Evolutionary conservation across 1,140 invertebrate species (phyloP), one percentile per base, ranked within the genome.

Genomic region (Archivesica marissinica): DNA sequence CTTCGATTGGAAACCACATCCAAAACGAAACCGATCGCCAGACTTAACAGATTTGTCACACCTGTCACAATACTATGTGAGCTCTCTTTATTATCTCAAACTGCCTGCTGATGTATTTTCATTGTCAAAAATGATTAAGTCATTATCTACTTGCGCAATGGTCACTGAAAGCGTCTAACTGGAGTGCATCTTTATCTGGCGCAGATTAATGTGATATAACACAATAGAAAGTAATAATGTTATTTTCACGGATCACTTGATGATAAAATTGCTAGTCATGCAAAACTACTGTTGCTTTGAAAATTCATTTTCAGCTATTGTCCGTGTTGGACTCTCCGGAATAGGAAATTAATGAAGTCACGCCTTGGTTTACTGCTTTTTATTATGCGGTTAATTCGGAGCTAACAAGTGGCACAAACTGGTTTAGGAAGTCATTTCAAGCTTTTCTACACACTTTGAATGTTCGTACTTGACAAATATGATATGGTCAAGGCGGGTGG

Each of bases 291-390:
- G 35, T 15, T 54, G 54, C 50, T 75, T 74, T 61, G 47, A 83
- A 75, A 83, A 61, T 50, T 83, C 80, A 83, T 83, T 83, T 74
- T 83, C 80, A 50, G 68, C 70, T 39, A 41, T 83, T 83, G 54
- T 83, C 44, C 23, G 25, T 13, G 30, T n/a, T 44, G 33, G 35
- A 39, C 80, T 61, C 70, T 25, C 25, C n/a, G 80, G 80, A 75
- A 83, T 75, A 50, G 70, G 50, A 64, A 74, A 72, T 83, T 83
- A 83, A 83, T 83, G 80, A 83, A 83, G 80, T 83, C 80, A 83
- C 80, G 80, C 80, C 80, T 83, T 47, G 38, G 54, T 44, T 68
- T 41, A 47, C 80, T 35, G 25, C 3, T 28, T 13, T 44, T 41
- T 35, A 74, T 74, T 59, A 75, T 47, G 15, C 15, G 68, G 11